These are phyloP conservation scores for Meriones unguiculatus DNA, from an alignment of 2,113 vertebrate genomes.

Conservation along the genomic window DNA sequence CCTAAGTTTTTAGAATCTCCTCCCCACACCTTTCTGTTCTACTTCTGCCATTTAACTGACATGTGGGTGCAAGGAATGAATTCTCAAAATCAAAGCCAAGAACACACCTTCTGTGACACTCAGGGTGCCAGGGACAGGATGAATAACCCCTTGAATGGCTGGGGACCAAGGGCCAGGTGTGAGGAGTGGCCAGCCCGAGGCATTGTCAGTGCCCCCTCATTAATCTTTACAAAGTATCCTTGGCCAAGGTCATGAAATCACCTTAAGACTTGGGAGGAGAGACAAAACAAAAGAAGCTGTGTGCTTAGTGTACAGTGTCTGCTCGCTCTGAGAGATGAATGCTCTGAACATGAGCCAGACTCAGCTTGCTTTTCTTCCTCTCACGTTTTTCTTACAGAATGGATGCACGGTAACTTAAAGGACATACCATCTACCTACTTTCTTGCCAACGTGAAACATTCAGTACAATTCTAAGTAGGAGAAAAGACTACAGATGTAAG, in stretches of 20 bases:
- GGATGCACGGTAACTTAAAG: conserved; percentile 50
- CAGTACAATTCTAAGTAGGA: conserved; percentile 79
- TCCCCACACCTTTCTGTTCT: background rate
- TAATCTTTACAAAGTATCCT: conserved; percentile 59
- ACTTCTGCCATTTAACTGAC: conserved; percentile 32
- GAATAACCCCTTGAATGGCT: background rate
- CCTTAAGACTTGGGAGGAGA: background rate
- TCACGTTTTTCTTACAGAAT: background rate
- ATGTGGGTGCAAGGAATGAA: conserved; percentile 1
- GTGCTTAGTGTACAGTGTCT: background rate
- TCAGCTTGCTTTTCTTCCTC: background rate
- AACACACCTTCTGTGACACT: background rate
- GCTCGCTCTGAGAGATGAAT: background rate
- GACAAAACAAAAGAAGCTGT: conserved; percentile 15
- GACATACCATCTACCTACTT: conserved; percentile 64
- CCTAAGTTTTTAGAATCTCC: background rate
- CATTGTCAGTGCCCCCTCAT: background rate
- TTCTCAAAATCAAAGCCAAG: conserved; percentile 6
- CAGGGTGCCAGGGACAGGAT: background rate
- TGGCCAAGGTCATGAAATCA: conserved; percentile 66
- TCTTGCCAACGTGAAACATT: conserved; percentile 63
- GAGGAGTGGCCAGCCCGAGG: conserved; percentile 44
- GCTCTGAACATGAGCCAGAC: conserved; percentile 13
- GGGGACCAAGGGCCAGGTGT: background rate
- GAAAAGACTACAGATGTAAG: conserved; percentile 64